Evolutionary conservation across 2,113 vertebrate genomes (phyloP), one percentile per base, ranked within the genome.

Genomic region (Pimephales promelas): DNA sequence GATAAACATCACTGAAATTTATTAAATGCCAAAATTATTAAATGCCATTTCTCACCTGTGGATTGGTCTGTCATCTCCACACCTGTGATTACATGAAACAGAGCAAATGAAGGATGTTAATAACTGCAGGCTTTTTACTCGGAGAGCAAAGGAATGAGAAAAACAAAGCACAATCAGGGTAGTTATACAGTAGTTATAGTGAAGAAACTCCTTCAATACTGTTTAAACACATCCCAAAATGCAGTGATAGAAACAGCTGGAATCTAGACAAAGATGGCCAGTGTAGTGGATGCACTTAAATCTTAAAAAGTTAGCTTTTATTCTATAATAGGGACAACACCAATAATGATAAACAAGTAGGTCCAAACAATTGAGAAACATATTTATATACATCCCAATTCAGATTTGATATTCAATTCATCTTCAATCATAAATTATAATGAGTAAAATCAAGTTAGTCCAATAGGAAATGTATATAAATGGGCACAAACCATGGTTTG

Each of bases 61-160:
- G 72, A 52, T 20, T 74, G 54, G 47, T 74, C 24, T 49, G 45
- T 74, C 72, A 74, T 74, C 47, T 74, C 26, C 31, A 74, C 72
- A 74, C 72, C 72, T 74, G 24, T 18, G 31, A 5, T 31, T 9
- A 4, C 0, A 22, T 9, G 45, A 74, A 74, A 74, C 71, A 54
- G 16, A 74, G 31, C 24, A 74, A 47, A 73, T 4, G 3, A 74
- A 52, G 3, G 14, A 49, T 72, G 47, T 72, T 45, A 24, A 54
- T 54, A 22, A 54, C 7, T 54, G 52, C 52, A 54, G 18, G 18
- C 18, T 22, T 22, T 8, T 54, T 54, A 54, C 49, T 18, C 18
- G 8, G 5, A 49, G 14, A 54, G 20, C 5, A 54, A 18, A 54
- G 6, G 2, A 54, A 20, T 20, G 49, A 54, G 16, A 54, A 54